Evolutionary conservation across 2,113 vertebrate species (phyloP).

Genomic region (Mesocricetus auratus): DNA sequence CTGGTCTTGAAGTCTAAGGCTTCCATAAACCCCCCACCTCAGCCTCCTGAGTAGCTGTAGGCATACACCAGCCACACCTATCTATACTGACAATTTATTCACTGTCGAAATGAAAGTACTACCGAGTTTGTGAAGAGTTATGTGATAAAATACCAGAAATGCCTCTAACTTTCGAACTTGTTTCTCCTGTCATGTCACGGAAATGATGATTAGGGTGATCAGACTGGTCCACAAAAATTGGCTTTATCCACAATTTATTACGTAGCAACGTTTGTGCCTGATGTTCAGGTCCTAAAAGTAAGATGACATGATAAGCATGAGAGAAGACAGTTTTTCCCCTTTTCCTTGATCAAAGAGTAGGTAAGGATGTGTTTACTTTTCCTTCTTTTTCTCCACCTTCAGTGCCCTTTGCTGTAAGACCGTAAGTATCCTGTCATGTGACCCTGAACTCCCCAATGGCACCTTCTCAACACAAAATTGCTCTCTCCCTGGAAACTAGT

Average conservation of each 20-base stretch:
- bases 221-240: not conserved
- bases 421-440: not conserved
- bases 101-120: not conserved
- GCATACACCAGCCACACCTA: not conserved
- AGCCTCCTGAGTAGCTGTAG: not conserved
- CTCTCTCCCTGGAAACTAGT: not conserved
- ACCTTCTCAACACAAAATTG: not conserved
- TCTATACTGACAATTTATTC: not conserved
- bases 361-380: not conserved
- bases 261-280: not conserved
- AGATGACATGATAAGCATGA: not conserved
- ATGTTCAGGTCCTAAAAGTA: not conserved
- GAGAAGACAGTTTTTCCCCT: not conserved
- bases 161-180: not conserved
- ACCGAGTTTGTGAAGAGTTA: constrained; percentile 1
- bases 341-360: not conserved
- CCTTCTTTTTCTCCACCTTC: not conserved
- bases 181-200: not conserved
- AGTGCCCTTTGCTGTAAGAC: not conserved
- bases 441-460: not conserved
- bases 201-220: not conserved
- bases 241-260: not conserved
- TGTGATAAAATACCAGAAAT: not conserved
- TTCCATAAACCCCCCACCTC: not conserved
- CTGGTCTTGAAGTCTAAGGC: not conserved